These are phyloP conservation scores for Epiblema foenella DNA, from an alignment of 2,888 invertebrate genomes.

Conservation along the genomic window DNA sequence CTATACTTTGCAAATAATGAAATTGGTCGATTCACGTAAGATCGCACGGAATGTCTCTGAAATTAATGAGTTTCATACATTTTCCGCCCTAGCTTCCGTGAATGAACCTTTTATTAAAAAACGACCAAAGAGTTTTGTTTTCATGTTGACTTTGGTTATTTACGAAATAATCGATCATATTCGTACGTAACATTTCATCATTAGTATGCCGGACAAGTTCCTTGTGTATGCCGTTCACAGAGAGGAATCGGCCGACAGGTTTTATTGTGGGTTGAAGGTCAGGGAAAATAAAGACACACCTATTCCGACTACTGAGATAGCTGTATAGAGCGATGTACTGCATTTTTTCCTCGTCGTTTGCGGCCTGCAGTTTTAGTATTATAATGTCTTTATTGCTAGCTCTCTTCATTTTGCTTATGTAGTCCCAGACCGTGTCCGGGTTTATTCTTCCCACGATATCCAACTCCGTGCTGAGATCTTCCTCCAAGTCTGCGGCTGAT, in stretches of 20 bases:
- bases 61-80: no score
- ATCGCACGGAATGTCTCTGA: no score
- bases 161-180: not conserved
- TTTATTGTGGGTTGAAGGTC: not conserved
- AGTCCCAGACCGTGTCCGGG: conserved; percentile 96
- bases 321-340: conserved; percentile 94
- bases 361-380: conserved; percentile 91
- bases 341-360: conserved; percentile 92
- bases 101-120: no score
- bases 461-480: conserved; percentile 90
- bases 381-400: conserved; percentile 95
- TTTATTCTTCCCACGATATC: conserved; percentile 96
- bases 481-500: conserved; percentile 87
- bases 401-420: conserved; percentile 95
- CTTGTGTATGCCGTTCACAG: not conserved
- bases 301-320: conserved; percentile 93
- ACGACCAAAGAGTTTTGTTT: not conserved
- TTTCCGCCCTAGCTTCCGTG: no score
- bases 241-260: conserved; percentile 1
- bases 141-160: not conserved
- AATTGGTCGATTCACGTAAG: no score
- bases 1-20: not conserved
- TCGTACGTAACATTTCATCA: not conserved
- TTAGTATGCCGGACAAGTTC: not conserved
- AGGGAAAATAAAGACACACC: conserved; percentile 62